Conservation (phyloP, 2,888 invertebrate genomes). For the Drosophila neotestacea region DNA sequence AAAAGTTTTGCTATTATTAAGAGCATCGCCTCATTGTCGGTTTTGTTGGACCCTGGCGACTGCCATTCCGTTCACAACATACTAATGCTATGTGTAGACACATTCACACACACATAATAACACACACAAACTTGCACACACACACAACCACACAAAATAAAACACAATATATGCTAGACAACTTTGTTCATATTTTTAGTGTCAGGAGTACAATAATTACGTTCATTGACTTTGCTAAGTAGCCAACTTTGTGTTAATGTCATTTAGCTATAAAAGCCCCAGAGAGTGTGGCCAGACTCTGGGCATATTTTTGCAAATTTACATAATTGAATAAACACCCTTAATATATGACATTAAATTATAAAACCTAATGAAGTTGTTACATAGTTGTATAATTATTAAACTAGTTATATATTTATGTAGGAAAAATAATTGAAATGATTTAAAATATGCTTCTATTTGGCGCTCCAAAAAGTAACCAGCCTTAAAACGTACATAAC, state of each 20-base stretch:
- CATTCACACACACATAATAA: conserved; percentile 9
- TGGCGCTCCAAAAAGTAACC: no score
- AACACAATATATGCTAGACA: conserved; percentile 67
- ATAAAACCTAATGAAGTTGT: not conserved
- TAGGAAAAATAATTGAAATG: no score
- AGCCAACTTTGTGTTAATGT: conserved; percentile 78
- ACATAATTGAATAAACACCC: conserved; percentile 43
- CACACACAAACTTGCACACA: conserved; percentile 1
- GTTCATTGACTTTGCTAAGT: conserved; percentile 82
- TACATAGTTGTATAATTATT: not conserved
- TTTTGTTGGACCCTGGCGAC: conserved; percentile 77
- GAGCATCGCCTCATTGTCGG: conserved; percentile 74
- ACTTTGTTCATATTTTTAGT: conserved; percentile 80
- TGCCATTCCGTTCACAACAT: conserved; percentile 28
- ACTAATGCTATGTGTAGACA: conserved; percentile 22
- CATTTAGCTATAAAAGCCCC: conserved; percentile 47
- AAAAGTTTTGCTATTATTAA: conserved; percentile 79
- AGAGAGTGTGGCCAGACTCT: conserved; percentile 17
- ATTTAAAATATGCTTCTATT: no score
- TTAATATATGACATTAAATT: not conserved
- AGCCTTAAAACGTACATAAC: no score
- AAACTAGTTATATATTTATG: no score
- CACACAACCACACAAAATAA: conserved; percentile 51
- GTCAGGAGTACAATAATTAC: conserved; percentile 81
- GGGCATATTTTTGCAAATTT: conserved; percentile 47